Evolutionary conservation across 2,888 invertebrate species (phyloP), one percentile per base, ranked within the genome.

Genomic region (Acanthoscelides obtectus): DNA sequence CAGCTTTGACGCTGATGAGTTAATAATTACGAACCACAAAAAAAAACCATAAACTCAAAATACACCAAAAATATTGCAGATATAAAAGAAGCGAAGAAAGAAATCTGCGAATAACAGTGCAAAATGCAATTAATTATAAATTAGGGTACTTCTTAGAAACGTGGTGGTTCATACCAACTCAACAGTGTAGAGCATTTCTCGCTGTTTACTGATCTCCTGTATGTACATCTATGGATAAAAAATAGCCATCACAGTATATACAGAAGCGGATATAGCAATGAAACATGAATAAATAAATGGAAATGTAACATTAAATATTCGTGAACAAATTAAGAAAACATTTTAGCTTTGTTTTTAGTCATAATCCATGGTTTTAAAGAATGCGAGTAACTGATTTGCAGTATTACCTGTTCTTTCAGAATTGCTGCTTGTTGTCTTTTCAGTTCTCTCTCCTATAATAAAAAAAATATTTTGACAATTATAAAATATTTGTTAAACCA

Each of bases 401-500:
- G 17, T 88, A 75, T 88, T 89, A 96, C 96, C 94, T 96, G 96
- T 87, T 96, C 96, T 87, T 96, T 96, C 79, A 95, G 88, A 83
- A 96, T 89, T 77, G 94, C 92, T 69, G 94, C 93, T 84, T 96
- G 96, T 83, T 96, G 95, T 81, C 95, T 88, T 86, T 96, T 96
- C 83, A 95, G 86, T 87, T 97, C 96, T 84, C 95, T 90, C 85
- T 97, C 96, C 96, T 96, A 89, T 72, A 91, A 89, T 86, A 88
- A 88, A 80, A 80, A 73, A 72, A 76, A 70, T 6, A 6, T 64
- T 21, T 0, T 5, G 8, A 0, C 20, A 64, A 69, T 64, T 20
- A 69, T 63, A 65, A 20, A 45, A 22, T 63, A 69, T 69, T 66
- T 69, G 22, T 20, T 22, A 66, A 69, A 66, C 25, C 25, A 25